These are phyloP conservation scores for Rana temporaria DNA, from an alignment of 2,113 vertebrate species.

Conservation along the genomic window DNA sequence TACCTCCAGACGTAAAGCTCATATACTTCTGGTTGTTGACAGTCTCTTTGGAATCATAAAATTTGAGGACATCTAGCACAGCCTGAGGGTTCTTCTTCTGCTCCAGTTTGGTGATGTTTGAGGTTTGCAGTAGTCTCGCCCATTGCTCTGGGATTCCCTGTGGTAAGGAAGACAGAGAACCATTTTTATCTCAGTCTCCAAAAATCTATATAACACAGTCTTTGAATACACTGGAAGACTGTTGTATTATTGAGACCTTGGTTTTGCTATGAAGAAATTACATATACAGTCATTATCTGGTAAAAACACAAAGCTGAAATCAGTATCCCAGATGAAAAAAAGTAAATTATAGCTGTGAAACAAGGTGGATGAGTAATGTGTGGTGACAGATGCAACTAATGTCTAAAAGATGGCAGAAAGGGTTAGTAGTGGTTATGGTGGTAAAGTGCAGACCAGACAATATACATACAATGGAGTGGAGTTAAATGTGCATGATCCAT, in stretches of 20 bases:
- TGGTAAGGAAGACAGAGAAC: constrained; percentile 37
- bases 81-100: constrained; percentile 99
- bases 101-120: constrained; percentile 97
- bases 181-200: not conserved
- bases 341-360: constrained; percentile 71
- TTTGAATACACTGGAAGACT: not conserved
- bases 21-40: constrained; percentile 99
- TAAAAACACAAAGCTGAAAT: constrained; percentile 76
- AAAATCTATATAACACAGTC: not conserved
- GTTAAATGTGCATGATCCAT: constrained; percentile 59
- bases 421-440: constrained; percentile 70
- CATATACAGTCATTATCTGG: constrained; percentile 73
- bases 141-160: constrained; percentile 98
- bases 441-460: constrained; percentile 72
- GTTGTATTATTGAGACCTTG: constrained; percentile 61
- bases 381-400: constrained; percentile 64
- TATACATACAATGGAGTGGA: constrained; percentile 64
- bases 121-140: constrained; percentile 95
- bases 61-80: constrained; percentile 95
- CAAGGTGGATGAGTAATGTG: constrained; percentile 74
- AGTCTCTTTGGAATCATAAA: constrained; percentile 99
- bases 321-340: constrained; percentile 72
- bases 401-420: constrained; percentile 69
- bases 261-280: constrained; percentile 70
- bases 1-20: constrained; percentile 99